These are phyloP conservation scores for Aradophagus sp. DNA, from an alignment of 1,140 invertebrate genomes.

Conservation along the genomic window DNA sequence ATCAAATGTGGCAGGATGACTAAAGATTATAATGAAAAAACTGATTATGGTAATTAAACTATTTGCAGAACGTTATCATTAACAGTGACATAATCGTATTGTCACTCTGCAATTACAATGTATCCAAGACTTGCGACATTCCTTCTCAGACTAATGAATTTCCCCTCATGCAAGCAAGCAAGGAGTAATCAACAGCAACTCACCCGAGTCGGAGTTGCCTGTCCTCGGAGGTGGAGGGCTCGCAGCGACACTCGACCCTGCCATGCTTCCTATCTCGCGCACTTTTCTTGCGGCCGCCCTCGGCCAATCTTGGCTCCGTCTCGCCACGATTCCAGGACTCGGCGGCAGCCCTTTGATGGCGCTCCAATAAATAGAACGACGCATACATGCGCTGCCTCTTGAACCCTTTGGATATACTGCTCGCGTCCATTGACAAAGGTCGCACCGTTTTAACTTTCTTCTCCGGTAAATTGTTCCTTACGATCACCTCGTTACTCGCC, in stretches of 20 bases:
- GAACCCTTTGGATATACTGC: constrained; percentile 8
- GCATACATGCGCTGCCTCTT: constrained; percentile 29
- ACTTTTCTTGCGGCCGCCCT: constrained; percentile 2
- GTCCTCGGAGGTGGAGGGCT: constrained; percentile 53
- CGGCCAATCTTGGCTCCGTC: not conserved
- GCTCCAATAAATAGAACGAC: constrained; percentile 32
- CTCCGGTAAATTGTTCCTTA: not conserved
- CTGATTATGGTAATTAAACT: too few relatives aligned
- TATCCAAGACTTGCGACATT: too few relatives aligned
- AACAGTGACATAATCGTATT: too few relatives aligned
- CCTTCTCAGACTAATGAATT: too few relatives aligned
- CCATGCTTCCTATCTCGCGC: too few relatives aligned
- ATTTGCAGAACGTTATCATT: too few relatives aligned
- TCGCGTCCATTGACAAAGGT: constrained; percentile 13
- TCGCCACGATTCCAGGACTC: constrained; percentile 65
- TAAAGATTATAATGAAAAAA: too few relatives aligned
- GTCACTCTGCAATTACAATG: too few relatives aligned
- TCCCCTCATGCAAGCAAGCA: too few relatives aligned
- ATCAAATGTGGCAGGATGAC: too few relatives aligned
- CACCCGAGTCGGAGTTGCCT: constrained; percentile 44
- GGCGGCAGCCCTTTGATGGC: constrained; percentile 9
- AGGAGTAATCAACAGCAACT: constrained; percentile 41
- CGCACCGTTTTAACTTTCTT: not conserved
- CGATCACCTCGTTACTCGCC: constrained; percentile 23
- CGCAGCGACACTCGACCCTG: constrained; percentile 37